Percentiles rank a stretch among this genome's conserved stretches.
These are phyloP conservation scores for Papio anubis DNA, from an alignment of 2,113 vertebrate species.

Conservation along the genomic window DNA sequence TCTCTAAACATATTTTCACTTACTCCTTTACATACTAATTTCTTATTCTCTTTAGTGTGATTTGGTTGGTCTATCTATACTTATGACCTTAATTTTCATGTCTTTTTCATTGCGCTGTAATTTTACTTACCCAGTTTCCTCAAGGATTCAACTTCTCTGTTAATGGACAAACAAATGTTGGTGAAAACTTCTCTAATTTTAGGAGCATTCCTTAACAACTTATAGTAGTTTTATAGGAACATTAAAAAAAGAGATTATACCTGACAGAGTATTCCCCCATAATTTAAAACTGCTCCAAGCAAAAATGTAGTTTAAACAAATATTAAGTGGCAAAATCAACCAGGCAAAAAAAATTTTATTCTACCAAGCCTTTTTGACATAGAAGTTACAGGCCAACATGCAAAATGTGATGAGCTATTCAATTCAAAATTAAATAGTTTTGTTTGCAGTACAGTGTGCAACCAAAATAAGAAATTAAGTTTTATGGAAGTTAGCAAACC, in stretches of 20 bases:
- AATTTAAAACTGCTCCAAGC: neutral
- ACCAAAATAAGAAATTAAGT: conserved; percentile 6
- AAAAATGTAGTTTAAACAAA: neutral
- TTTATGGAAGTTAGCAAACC: neutral
- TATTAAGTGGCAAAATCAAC: neutral
- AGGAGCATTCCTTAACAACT: neutral
- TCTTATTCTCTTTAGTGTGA: neutral
- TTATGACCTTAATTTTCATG: neutral
- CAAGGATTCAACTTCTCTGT: neutral
- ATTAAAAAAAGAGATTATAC: neutral
- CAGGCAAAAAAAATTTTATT: neutral
- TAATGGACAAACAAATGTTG: neutral
- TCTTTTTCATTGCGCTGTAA: neutral
- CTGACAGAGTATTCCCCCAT: neutral
- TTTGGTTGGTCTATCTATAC: neutral
- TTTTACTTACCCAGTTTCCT: neutral
- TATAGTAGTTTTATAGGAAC: neutral
- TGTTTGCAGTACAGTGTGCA: neutral
- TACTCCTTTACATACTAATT: neutral
- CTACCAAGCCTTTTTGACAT: neutral
- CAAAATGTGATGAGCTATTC: neutral
- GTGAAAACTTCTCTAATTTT: neutral
- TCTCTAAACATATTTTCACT: neutral
- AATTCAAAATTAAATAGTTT: neutral
- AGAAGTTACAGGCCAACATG: neutral